Conservation (phyloP, 2,113 vertebrate species). For the Psettodes erumei region DNA sequence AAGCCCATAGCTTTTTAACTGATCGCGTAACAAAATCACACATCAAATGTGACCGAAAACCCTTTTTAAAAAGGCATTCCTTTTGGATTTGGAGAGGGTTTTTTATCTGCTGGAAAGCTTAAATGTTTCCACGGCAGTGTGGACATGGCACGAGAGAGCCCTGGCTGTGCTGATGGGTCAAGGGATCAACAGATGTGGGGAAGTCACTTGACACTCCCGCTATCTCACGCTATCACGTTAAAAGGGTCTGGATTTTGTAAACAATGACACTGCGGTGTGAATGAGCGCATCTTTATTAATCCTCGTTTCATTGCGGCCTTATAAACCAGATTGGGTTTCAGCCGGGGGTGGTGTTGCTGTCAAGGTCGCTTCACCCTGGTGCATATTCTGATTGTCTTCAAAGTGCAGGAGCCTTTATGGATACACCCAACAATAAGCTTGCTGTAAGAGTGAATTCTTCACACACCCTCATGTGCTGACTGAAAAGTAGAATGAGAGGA, state of each 20-base stretch:
- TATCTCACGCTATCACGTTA: conserved; percentile 36
- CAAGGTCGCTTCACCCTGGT: conserved; percentile 35
- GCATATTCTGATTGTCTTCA: conserved; percentile 61
- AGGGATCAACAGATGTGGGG: conserved; percentile 37
- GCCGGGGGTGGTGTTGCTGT: neutral
- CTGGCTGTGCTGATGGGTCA: conserved; percentile 22
- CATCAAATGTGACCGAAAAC: too few relatives aligned
- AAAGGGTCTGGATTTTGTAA: conserved; percentile 45
- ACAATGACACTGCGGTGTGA: conserved; percentile 46
- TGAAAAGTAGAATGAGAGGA: conserved; percentile 18
- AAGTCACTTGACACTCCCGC: conserved; percentile 39
- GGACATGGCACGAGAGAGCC: neutral
- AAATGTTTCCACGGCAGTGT: neutral
- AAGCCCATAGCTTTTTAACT: neutral
- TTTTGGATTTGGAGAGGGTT: neutral
- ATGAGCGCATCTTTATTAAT: conserved; percentile 44
- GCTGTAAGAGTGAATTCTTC: conserved; percentile 58
- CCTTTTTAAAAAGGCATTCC: neutral
- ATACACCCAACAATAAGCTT: conserved; percentile 56
- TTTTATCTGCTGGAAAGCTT: neutral
- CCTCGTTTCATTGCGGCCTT: conserved; percentile 32
- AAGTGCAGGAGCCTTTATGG: conserved; percentile 58
- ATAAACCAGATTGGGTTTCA: conserved; percentile 58
- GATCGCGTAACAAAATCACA: neutral
- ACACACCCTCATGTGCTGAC: conserved; percentile 54